Percentiles rank a stretch among this genome's conserved stretches.
Evolutionary conservation across 1,140 invertebrate species (phyloP).

Genomic region (Apocrypta bakeri): DNA sequence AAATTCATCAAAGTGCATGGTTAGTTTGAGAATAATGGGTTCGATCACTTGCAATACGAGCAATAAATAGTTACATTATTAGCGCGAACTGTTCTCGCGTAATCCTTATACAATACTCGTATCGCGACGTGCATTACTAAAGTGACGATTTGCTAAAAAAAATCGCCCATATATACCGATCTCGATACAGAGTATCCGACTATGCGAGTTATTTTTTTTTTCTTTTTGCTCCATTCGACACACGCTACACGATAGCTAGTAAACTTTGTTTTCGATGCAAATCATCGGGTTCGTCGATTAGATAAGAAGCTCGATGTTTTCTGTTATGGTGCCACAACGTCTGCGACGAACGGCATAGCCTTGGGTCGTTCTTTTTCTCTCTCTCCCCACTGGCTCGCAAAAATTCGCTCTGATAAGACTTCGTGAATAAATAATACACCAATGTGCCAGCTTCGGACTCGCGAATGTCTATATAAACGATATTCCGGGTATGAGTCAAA

Average conservation of each 20-base stretch:
- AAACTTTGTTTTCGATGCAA: neutral
- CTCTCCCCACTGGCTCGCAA: neutral
- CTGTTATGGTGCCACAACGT: conserved; percentile 40
- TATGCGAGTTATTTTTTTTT: no score
- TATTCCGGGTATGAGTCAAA: no score
- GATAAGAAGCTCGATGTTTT: conserved; percentile 9
- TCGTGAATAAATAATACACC: neutral
- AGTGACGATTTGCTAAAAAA: no score
- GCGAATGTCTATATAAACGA: neutral
- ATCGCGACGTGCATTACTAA: no score
- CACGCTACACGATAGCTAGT: neutral
- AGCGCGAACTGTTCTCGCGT: no score
- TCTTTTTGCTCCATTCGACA: neutral
- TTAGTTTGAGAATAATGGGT: no score
- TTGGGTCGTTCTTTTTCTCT: neutral
- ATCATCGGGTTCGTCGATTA: conserved; percentile 26
- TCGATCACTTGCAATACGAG: no score
- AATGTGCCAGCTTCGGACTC: neutral
- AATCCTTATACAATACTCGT: no score
- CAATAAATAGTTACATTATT: no score
- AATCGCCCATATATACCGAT: no score
- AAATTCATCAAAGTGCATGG: no score
- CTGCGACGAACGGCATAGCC: neutral
- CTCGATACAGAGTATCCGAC: no score
- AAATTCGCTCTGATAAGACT: neutral